Evolutionary conservation across 2,888 invertebrate genomes (phyloP), one percentile per base, ranked within the genome.

Genomic region (Dorcus hopei): DNA sequence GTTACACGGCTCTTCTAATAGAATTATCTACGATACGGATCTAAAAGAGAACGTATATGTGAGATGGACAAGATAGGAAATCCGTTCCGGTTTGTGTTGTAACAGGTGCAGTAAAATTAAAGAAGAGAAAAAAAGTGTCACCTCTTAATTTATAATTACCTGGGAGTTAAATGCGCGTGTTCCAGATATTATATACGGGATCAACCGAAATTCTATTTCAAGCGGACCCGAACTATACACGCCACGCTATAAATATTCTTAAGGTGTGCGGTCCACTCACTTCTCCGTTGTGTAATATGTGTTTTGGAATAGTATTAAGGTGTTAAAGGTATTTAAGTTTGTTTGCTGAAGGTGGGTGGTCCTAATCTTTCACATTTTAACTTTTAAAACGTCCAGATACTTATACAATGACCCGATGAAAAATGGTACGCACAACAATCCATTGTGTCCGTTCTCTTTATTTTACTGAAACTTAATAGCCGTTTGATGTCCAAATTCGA

Each of bases 241-340:
- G 19, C 45, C 19, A n/a, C 45, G 42, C 53, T 58, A 58, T 58
- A 58, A 58, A 58, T 58, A 58, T 41, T 49, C 42, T 33, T 47
- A 49, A 52, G 49, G 52, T 58, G 57, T 58, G 57, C 52, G 57
- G 57, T 58, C 57, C 53, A 42, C 52, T 45, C 57, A 33, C 49
- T 49, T 52, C 49, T 42, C 45, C 59, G 59, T 59, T 59, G 59
- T 59, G 59, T 52, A 54, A 58, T 54, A 58, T 54, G 51, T 49
- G 51, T 59, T 58, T 49, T 48, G 49, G 52, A 52, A 57, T 45
- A 58, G 57, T 58, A 58, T 58, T 58, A 54, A 59, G 59, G 59
- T 59, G 59, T 59, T 59, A 59, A 59, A 59, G 59, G 59, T 59
- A 59, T 59, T 59, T 54, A 59, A 54, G 54, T 58, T 55, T 59